Conservation (phyloP, 2,888 invertebrate species). For the Lepetodrilus schrolli region DNA sequence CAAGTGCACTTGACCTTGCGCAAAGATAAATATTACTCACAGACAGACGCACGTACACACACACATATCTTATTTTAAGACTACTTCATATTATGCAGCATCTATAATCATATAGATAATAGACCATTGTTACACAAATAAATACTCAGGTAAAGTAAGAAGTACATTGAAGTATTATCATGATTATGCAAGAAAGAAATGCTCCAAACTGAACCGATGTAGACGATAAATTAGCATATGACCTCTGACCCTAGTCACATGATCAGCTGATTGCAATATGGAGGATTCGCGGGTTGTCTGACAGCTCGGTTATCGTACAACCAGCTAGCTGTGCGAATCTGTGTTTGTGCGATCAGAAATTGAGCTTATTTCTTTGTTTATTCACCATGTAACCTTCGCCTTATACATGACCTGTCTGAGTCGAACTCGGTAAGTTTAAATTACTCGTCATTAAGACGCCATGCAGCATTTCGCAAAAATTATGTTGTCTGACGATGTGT, state of each 20-base stretch:
- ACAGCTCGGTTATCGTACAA: neutral
- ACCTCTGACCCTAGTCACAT: slow-evolving; percentile 42
- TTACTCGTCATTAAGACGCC: neutral
- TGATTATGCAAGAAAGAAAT: too few species aligned
- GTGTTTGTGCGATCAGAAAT: neutral
- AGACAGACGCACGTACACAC: too few species aligned
- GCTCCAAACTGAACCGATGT: too few species aligned
- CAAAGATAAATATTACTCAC: too few species aligned
- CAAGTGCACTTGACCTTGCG: too few species aligned
- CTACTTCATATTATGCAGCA: too few species aligned
- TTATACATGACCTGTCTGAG: neutral
- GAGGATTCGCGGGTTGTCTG: slow-evolving; percentile 24
- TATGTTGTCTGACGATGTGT: neutral
- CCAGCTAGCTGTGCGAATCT: neutral
- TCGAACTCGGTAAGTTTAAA: neutral
- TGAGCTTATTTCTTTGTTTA: neutral
- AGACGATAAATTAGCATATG: slow-evolving; percentile 34
- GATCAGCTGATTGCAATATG: slow-evolving; percentile 46
- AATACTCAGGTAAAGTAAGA: too few species aligned
- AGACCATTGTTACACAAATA: too few species aligned
- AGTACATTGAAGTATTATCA: too few species aligned
- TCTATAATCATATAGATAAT: too few species aligned
- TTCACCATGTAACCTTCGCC: neutral
- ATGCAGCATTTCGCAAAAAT: slow-evolving; percentile 15
- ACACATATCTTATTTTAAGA: too few species aligned